Evolutionary conservation across 2,113 vertebrate genomes (phyloP), one percentile per base, ranked within the genome.

Genomic region (Chiloscyllium plagiosum): DNA sequence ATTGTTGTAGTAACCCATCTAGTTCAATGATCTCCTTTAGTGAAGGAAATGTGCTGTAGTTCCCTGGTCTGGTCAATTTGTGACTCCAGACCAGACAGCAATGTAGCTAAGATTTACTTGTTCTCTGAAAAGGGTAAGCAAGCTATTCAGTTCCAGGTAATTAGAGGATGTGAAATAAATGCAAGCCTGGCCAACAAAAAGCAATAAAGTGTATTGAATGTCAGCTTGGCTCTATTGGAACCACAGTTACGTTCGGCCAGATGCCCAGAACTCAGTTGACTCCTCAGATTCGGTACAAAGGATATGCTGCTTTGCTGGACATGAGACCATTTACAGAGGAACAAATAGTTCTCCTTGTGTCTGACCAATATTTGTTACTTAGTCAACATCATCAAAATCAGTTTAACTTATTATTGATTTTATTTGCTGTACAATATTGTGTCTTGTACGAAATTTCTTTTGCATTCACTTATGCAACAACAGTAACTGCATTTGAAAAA

Each of bases 401-500:
- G 56, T n/a, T 93, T 93, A 93, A 93, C 61, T 68, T n/a, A 65
- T 66, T 93, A 93, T 93, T 93, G 61, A 93, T 93, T 61, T 93
- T 17, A 66, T 65, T 92, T 92, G 52, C 26, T 29, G 87, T 90
- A 33, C 66, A 61, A 93, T n/a, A 66, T 93, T 93, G 37, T 68
- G 89, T 19, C 17, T 33, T 37, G 61, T n/a, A 93, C n/a, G 42
- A 93, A 68, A 37, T 93, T 61, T 19, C 61, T 93, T 37, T 19
- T 93, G 56, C 19, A 17, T 93, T 93, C 89, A n/a, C 89, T 61
- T 68, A 93, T 7, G 22, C 66, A 93, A 37, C n/a, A 12, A 22
- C n/a, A 19, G 33, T 93, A 65, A 66, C 56, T 66, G 17, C 19
- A 66, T 93, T 93, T 66, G 61, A 93, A 33, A 93, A 92, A 33